Conservation (phyloP, 2,797 vertebrate genomes). For the Chelon auratus region DNA sequence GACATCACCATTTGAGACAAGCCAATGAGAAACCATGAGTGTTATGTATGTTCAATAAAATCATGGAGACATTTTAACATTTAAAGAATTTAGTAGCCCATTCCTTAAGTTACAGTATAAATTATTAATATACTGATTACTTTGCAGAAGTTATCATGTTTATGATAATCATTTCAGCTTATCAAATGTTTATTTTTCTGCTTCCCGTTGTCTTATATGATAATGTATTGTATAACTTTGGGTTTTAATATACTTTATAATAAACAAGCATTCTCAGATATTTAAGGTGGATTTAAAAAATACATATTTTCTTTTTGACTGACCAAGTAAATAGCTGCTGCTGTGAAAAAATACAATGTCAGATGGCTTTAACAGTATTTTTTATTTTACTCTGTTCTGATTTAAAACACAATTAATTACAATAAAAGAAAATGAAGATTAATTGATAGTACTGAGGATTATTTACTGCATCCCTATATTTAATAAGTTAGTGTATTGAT, state of each 20-base stretch:
- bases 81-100: background rate
- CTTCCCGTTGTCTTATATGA: background rate
- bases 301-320: background rate
- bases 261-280: background rate
- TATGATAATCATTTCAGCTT: background rate
- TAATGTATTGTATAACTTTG: background rate
- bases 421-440: background rate
- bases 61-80: background rate
- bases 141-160: background rate
- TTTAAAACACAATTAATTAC: background rate
- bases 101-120: background rate
- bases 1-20: conserved; percentile 21
- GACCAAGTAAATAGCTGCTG: background rate
- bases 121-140: background rate
- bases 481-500: no score
- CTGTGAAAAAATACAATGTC: no score
- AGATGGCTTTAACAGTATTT: no score
- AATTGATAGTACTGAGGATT: no score
- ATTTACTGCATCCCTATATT: no score
- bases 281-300: background rate
- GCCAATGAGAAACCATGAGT: conserved; percentile 13
- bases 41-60: conserved; percentile 18
- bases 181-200: background rate
- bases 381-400: background rate
- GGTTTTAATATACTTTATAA: background rate